phyloP scores from a whole-genome alignment of 2,797 vertebrate genomes.

The Poecilia picta region DNA sequence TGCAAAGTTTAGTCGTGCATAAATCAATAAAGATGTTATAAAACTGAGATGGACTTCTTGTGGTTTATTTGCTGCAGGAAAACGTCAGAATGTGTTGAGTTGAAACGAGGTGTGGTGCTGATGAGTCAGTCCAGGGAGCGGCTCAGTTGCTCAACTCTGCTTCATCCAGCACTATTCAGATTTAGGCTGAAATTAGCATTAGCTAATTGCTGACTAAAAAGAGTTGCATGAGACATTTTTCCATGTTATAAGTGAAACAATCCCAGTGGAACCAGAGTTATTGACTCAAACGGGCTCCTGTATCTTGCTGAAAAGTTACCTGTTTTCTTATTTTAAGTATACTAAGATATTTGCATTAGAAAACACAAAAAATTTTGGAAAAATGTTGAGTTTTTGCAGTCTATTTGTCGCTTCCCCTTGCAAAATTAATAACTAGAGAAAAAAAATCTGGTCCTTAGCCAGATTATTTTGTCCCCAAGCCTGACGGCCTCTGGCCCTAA shows the following conservation, averaged over 20 bases:
- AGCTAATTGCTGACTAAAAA: not conserved
- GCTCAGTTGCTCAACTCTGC: conserved; percentile 6
- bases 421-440: not conserved
- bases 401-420: not conserved
- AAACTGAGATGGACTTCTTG: conserved; percentile 13
- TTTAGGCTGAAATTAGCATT: conserved; percentile 13
- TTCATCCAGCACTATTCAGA: conserved; percentile 10
- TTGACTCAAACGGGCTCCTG: not conserved
- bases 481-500: too few species aligned
- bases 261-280: not conserved
- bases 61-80: conserved; percentile 15
- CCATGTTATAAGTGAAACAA: not conserved
- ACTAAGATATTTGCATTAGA: not conserved
- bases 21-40: conserved; percentile 75
- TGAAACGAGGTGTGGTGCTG: not conserved
- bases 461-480: too few species aligned
- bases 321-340: not conserved
- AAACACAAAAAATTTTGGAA: not conserved
- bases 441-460: not conserved
- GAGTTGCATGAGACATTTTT: too few species aligned
- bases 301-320: not conserved
- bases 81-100: not conserved
- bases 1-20: conserved; percentile 48
- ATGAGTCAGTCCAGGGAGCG: conserved; percentile 20
- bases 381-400: not conserved